Percentiles rank a stretch among this genome's conserved stretches.
These are phyloP conservation scores for Apamea sordens DNA, from an alignment of 2,888 invertebrate species.

Conservation along the genomic window DNA sequence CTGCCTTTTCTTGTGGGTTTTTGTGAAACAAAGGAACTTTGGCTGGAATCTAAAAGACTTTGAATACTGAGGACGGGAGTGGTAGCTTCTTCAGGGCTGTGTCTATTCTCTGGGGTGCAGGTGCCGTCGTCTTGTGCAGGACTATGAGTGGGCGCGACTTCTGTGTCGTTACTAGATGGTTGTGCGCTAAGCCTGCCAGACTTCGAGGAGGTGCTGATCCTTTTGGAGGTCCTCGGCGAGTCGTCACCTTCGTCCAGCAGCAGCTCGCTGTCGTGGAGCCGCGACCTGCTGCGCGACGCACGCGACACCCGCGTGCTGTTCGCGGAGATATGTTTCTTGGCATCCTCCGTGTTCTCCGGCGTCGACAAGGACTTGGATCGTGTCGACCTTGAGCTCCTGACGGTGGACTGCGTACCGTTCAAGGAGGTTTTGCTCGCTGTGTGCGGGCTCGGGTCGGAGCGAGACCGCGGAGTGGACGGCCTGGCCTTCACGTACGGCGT, in stretches of 20 bases:
- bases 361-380: slow-evolving; percentile 72
- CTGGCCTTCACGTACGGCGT: slow-evolving; percentile 75
- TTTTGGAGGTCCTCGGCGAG: slow-evolving; percentile 73
- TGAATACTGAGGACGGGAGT: slow-evolving; percentile 84
- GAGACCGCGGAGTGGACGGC: slow-evolving; percentile 58
- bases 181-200: slow-evolving; percentile 30
- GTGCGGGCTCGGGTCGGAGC: slow-evolving; percentile 58
- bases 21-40: slow-evolving; percentile 65
- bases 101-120: slow-evolving; percentile 78
- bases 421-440: slow-evolving; percentile 42
- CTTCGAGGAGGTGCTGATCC: slow-evolving; percentile 58
- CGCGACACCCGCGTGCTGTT: slow-evolving; percentile 75
- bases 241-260: slow-evolving; percentile 71
- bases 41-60: slow-evolving; percentile 78
- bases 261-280: slow-evolving; percentile 78
- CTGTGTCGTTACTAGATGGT: neutral
- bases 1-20: slow-evolving; percentile 56
- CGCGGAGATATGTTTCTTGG: slow-evolving; percentile 70
- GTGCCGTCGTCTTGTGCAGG: slow-evolving; percentile 66
- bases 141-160: slow-evolving; percentile 20
- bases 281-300: slow-evolving; percentile 74
- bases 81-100: slow-evolving; percentile 75
- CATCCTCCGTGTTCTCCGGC: slow-evolving; percentile 77
- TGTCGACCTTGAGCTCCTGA: slow-evolving; percentile 57
- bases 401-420: slow-evolving; percentile 42